Conservation (phyloP, 2,797 vertebrate species). For the Nannoperca australis region DNA sequence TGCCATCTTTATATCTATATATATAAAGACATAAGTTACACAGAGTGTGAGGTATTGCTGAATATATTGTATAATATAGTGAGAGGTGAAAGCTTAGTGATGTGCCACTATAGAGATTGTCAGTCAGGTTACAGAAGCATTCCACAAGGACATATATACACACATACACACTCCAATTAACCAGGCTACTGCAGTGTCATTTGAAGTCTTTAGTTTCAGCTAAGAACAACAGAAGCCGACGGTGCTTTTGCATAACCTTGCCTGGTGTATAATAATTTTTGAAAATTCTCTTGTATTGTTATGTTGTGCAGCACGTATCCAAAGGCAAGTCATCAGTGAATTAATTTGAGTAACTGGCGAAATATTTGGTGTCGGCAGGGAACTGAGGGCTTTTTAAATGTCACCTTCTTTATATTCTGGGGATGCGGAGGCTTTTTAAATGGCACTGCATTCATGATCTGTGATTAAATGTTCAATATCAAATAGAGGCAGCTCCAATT, state of each 20-base stretch:
- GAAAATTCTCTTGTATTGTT: conserved; percentile 44
- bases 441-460: conserved; percentile 82
- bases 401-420: conserved; percentile 84
- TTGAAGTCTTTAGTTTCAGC: conserved; percentile 49
- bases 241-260: conserved; percentile 66
- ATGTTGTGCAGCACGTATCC: conserved; percentile 65
- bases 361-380: conserved; percentile 74
- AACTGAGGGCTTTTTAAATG: conserved; percentile 81
- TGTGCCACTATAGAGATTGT: conserved; percentile 29
- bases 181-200: conserved; percentile 26
- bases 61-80: conserved; percentile 52
- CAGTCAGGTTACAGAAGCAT: conserved; percentile 35
- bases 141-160: conserved; percentile 31
- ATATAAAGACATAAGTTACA: neutral
- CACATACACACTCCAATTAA: neutral
- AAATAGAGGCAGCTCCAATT: conserved; percentile 76
- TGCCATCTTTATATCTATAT: conserved; percentile 2
- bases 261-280: conserved; percentile 53
- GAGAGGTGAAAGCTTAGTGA: conserved; percentile 49
- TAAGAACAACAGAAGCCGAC: conserved; percentile 38
- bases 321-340: conserved; percentile 78
- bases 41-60: conserved; percentile 41
- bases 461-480: conserved; percentile 80
- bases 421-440: conserved; percentile 79
- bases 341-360: conserved; percentile 80